Percentiles rank a stretch among this genome's conserved stretches.
Conservation (phyloP, 2,797 vertebrate species). For the Anomalospiza imberbis region DNA sequence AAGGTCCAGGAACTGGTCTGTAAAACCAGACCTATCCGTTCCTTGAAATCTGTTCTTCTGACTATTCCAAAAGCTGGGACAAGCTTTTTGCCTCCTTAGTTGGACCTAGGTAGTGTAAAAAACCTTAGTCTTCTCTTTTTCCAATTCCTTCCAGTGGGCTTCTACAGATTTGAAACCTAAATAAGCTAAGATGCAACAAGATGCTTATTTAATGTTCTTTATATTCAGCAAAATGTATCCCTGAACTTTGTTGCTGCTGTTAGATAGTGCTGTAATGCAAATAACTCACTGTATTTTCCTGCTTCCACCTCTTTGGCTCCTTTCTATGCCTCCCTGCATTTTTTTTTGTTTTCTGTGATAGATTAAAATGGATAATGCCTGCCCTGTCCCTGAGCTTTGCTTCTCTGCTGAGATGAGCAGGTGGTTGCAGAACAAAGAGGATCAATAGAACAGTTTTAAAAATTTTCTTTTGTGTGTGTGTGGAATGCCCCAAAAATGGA, state of each 20-base stretch:
- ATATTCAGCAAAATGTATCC: background rate
- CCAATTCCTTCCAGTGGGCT: background rate
- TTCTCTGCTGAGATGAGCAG: background rate
- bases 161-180: background rate
- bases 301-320: background rate
- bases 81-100: background rate
- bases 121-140: background rate
- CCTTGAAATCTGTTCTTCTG: background rate
- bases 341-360: background rate
- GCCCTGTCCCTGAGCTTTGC: background rate
- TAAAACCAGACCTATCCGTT: background rate
- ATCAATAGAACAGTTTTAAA: fast-evolving
- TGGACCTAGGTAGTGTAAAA: background rate
- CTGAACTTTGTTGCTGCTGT: background rate
- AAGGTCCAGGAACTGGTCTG: background rate
- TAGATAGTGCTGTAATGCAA: background rate
- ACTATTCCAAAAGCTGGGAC: background rate
- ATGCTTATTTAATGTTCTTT: background rate
- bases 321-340: background rate
- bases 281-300: background rate
- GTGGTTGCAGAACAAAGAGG: background rate
- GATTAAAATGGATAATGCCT: background rate
- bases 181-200: background rate
- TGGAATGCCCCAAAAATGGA: background rate
- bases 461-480: background rate